Evolutionary conservation across 2,797 vertebrate genomes (phyloP), one percentile per base, ranked within the genome.

Genomic region (Paedocypris micromegethes): DNA sequence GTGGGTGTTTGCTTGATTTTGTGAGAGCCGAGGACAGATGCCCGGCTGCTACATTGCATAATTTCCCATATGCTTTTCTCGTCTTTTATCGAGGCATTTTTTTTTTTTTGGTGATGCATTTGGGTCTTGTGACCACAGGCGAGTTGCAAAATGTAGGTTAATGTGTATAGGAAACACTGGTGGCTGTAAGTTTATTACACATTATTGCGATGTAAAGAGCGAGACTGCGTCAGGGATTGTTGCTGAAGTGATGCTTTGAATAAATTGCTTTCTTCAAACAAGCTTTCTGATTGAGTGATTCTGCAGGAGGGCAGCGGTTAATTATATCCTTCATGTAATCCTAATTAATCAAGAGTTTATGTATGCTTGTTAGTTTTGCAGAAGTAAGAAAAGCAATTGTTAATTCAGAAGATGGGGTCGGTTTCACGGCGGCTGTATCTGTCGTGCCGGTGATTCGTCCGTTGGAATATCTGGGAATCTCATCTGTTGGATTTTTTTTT

Each of bases 91-190:
- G 23, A 5, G 41, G 45, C 23, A 1, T 23, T 23, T 23, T 23
- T 23, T 23, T 63, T 8, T 57, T 37, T 63, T 8, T 37, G 56
- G 8, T 56, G 52, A 62, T 70, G 68, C 52, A 63, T 70, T 70
- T 23, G 57, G 61, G 9, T 44, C 4, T 9, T 1, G 8, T 45
- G 59, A 70, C 58, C 52, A 55, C 59, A 49, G 39, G 7, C 39
- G 40, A 63, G 45, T 53, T 5, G 60, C 46, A 50, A 50, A 64
- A 63, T 63, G 23, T 57, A 57, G 47, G 68, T 51, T 63, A 9
- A 64, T 70, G 60, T 70, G 44, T 63, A 40, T 37, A n/a, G 41
- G 48, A 61, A 68, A 48, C 38, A 41, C 42, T 55, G 43, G 37
- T 50, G 9, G 40, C 9, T 58, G 47, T 23, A 2, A 9, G 53